Evolutionary conservation across 2,113 vertebrate species (phyloP).

Genomic region (Entomyzon cyanotis): DNA sequence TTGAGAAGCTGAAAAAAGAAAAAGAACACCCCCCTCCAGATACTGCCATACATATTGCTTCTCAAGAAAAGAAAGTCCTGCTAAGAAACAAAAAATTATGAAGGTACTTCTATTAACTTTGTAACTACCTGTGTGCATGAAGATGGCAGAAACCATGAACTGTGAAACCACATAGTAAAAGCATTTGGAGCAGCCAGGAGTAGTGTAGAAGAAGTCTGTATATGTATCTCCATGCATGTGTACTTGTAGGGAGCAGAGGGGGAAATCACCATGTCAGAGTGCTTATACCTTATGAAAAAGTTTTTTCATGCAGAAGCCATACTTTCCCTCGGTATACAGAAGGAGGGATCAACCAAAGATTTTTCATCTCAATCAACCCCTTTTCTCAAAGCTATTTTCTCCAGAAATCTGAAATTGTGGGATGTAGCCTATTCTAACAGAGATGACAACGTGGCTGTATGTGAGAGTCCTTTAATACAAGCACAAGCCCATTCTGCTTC

Average conservation of each 20-base stretch:
- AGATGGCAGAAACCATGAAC: not conserved
- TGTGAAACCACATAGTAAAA: not conserved
- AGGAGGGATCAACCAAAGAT: not conserved
- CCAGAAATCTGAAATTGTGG: not conserved
- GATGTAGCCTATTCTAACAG: not conserved
- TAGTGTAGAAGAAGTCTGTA: too few relatives aligned
- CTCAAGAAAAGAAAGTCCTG: not conserved
- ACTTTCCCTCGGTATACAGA: not conserved
- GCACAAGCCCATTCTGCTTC: not conserved
- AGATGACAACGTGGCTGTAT: not conserved
- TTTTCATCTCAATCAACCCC: not conserved
- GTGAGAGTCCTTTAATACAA: not conserved
- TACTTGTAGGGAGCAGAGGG: fast-evolving
- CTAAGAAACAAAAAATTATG: not conserved
- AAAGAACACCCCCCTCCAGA: fast-evolving
- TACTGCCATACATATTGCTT: not conserved
- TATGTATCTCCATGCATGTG: fast-evolving
- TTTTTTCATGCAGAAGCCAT: not conserved
- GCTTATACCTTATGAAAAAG: not conserved
- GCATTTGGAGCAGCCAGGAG: not conserved
- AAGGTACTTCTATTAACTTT: not conserved
- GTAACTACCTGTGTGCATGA: not conserved
- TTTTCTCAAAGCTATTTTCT: not conserved
- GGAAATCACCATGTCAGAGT: not conserved
- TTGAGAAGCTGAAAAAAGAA: not conserved